phyloP scores from a whole-genome alignment of 2,888 invertebrate species.

The Clanis bilineata region DNA sequence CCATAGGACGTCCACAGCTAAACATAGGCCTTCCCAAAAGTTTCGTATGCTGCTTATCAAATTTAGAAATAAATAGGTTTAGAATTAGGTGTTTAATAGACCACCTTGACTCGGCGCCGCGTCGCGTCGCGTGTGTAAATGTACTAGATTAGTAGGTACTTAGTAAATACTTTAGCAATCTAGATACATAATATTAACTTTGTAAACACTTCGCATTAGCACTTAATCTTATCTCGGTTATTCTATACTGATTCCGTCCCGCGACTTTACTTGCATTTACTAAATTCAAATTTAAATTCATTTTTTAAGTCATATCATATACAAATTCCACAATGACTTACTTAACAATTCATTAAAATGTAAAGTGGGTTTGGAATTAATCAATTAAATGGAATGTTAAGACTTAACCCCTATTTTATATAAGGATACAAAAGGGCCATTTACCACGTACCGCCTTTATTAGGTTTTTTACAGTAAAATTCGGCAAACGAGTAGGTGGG shows the following conservation, averaged over 20 bases:
- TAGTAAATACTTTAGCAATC: constrained; percentile 1
- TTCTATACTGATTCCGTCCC: constrained; percentile 4
- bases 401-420: too few relatives aligned
- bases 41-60: not conserved
- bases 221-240: not conserved
- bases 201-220: not conserved
- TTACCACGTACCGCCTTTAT: too few relatives aligned
- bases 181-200: constrained; percentile 4
- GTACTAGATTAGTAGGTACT: not conserved
- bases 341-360: too few relatives aligned
- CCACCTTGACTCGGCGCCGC: not conserved
- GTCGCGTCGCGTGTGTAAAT: constrained; percentile 4
- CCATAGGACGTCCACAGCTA: too few relatives aligned
- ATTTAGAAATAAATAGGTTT: not conserved
- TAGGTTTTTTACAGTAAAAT: too few relatives aligned
- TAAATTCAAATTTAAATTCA: not conserved
- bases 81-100: not conserved
- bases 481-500: too few relatives aligned
- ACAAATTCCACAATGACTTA: too few relatives aligned
- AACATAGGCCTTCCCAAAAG: too few relatives aligned
- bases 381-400: too few relatives aligned
- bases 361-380: too few relatives aligned
- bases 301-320: too few relatives aligned
- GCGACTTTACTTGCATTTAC: not conserved
- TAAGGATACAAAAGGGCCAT: too few relatives aligned